Evolutionary conservation across 2,888 invertebrate species (phyloP).

Genomic region (Microctonus brassicae): DNA sequence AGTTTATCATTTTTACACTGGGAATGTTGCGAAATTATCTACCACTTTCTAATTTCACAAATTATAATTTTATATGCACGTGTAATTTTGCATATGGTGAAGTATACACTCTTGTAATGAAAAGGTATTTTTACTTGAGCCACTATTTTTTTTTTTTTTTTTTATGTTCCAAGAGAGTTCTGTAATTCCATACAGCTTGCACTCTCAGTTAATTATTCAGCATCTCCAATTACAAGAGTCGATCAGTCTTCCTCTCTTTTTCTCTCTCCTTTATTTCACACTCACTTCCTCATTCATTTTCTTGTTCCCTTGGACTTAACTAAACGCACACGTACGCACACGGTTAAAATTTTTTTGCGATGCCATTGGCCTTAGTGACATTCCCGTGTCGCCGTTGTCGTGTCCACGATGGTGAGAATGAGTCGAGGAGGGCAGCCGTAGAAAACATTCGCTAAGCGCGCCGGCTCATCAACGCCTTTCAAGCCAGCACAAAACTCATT

Average conservation of each 20-base stretch:
- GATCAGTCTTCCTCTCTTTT: slow-evolving; percentile 19
- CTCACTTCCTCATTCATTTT: slow-evolving; percentile 18
- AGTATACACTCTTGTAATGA: neutral
- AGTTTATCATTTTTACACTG: neutral
- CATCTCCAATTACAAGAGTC: slow-evolving; percentile 53
- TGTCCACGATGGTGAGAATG: slow-evolving; percentile 56
- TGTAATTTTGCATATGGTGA: neutral
- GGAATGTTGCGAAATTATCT: neutral
- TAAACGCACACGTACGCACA: neutral
- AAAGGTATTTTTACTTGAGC: neutral
- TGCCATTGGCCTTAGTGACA: slow-evolving; percentile 59
- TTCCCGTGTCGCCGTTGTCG: slow-evolving; percentile 56
- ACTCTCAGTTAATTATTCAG: slow-evolving; percentile 39
- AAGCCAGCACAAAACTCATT: slow-evolving; percentile 54
- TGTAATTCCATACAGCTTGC: slow-evolving; percentile 25
- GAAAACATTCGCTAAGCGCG: slow-evolving; percentile 66
- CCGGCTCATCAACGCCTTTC: slow-evolving; percentile 65
- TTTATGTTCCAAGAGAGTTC: neutral
- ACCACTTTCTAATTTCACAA: slow-evolving; percentile 19
- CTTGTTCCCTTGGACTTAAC: neutral
- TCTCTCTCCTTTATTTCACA: slow-evolving; percentile 27
- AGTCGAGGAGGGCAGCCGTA: slow-evolving; percentile 50
- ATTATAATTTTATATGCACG: neutral
- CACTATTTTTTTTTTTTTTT: neutral
- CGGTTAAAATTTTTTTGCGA: slow-evolving; percentile 53